A percentile compares a stretch with the other conserved stretches of the same genome.
Evolutionary conservation across 2,888 invertebrate genomes (phyloP).

Genomic region (Tigriopus californicus): DNA sequence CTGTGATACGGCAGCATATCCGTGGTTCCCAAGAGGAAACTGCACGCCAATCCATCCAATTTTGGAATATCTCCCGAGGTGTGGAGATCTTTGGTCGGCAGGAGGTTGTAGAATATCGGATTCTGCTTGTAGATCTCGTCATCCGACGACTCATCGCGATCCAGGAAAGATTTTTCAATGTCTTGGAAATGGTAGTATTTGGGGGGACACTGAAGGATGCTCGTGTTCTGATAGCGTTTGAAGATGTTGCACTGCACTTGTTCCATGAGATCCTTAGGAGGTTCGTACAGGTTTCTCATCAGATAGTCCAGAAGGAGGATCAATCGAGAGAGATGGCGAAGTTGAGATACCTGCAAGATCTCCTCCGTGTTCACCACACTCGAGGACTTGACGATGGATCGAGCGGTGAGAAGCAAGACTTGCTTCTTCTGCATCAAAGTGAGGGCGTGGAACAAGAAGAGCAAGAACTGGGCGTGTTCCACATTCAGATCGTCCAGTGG

Average conservation of each 20-base stretch:
- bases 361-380: conserved; percentile 19
- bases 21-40: conserved; percentile 77
- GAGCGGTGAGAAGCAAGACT: conserved; percentile 43
- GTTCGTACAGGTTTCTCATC: conserved; percentile 85
- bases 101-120: conserved; percentile 49
- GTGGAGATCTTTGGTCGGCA: conserved; percentile 40
- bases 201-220: neutral
- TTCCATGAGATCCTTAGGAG: conserved; percentile 62
- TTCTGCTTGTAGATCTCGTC: neutral
- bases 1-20: conserved; percentile 75
- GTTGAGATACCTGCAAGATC: conserved; percentile 42
- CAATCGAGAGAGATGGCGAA: conserved; percentile 60
- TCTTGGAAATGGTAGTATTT: neutral
- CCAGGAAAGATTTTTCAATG: neutral
- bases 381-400: conserved; percentile 15
- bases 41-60: conserved; percentile 66
- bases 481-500: conserved; percentile 59
- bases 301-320: conserved; percentile 77
- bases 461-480: conserved; percentile 77
- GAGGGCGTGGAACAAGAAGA: conserved; percentile 83
- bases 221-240: neutral
- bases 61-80: conserved; percentile 43
- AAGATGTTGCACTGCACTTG: conserved; percentile 38
- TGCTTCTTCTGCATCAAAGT: conserved; percentile 93
- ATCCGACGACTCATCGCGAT: neutral